These are phyloP conservation scores for Antennarius striatus DNA, from an alignment of 2,113 vertebrate genomes.

Conservation along the genomic window DNA sequence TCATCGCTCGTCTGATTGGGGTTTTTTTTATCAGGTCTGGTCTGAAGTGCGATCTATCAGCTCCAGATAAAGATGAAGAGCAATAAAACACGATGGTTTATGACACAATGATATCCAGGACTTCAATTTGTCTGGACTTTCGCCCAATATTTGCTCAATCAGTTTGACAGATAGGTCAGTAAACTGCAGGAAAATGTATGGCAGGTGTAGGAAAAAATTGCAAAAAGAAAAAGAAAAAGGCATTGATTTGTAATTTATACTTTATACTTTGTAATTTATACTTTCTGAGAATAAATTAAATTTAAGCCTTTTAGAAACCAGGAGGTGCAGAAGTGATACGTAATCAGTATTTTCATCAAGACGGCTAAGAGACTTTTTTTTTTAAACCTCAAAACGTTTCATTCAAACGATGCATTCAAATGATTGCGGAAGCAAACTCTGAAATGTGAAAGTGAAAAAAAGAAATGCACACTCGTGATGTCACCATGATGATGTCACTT, in stretches of 20 bases:
- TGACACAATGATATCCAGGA: conserved; percentile 37
- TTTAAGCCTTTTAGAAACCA: neutral
- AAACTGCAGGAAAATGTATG: conserved; percentile 15
- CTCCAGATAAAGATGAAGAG: conserved; percentile 47
- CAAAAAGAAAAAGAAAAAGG: neutral
- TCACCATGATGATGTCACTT: too few relatives aligned
- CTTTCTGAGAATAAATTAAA: neutral
- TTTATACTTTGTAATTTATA: neutral
- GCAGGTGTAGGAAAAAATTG: neutral
- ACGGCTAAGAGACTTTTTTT: too few relatives aligned
- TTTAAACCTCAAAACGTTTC: too few relatives aligned
- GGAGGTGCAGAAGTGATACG: neutral
- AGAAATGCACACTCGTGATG: too few relatives aligned
- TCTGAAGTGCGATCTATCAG: conserved; percentile 28
- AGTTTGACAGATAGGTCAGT: conserved; percentile 37
- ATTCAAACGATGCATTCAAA: too few relatives aligned
- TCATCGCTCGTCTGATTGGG: conserved; percentile 1
- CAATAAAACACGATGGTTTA: conserved; percentile 46
- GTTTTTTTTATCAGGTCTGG: conserved; percentile 32
- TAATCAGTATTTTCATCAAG: too few relatives aligned
- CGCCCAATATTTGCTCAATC: conserved; percentile 53
- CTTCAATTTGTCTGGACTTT: conserved; percentile 71
- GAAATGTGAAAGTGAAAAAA: too few relatives aligned
- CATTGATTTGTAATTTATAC: neutral
- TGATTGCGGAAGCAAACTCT: too few relatives aligned